Percentiles rank a stretch among this genome's conserved stretches.
Conservation (phyloP, 53 echinoderm and acorn worm species). For the Crossaster papposus region DNA sequence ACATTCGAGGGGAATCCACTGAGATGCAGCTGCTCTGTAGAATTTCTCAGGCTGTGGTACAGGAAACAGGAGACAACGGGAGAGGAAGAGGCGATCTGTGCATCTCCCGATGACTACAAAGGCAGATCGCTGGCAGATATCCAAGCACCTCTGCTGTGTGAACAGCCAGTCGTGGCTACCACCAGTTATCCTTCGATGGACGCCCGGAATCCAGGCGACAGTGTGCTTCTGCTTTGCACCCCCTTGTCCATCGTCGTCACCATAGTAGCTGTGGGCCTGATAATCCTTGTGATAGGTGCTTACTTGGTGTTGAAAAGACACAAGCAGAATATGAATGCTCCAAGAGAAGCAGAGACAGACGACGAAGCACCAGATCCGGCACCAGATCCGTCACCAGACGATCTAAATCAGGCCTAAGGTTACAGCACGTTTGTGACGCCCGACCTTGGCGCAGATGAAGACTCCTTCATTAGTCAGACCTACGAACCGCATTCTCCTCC, state of each 20-base stretch:
- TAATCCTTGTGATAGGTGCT: not conserved
- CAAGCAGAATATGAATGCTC: not conserved
- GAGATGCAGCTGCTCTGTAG: conserved; percentile 14
- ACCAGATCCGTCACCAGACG: no score
- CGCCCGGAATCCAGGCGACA: not conserved
- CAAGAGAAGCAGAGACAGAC: not conserved
- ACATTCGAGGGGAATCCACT: conserved; percentile 9
- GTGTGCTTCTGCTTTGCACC: not conserved
- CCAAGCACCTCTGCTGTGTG: not conserved
- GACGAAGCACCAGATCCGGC: not conserved
- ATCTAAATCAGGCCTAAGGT: not conserved
- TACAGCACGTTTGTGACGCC: not conserved
- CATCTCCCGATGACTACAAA: not conserved
- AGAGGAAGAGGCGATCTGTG: conserved; percentile 4
- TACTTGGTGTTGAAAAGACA: not conserved
- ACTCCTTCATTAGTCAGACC: not conserved
- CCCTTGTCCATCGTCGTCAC: not conserved
- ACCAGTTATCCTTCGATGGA: not conserved
- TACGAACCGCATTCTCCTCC: not conserved
- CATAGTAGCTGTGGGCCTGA: not conserved
- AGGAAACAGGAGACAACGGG: not conserved
- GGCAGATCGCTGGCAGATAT: not conserved
- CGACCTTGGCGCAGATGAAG: not conserved
- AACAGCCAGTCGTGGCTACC: not conserved
- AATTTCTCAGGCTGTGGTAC: conserved; percentile 14